Evolutionary conservation across 2,113 vertebrate genomes (phyloP).

Genomic region (Cygnus buccinator): DNA sequence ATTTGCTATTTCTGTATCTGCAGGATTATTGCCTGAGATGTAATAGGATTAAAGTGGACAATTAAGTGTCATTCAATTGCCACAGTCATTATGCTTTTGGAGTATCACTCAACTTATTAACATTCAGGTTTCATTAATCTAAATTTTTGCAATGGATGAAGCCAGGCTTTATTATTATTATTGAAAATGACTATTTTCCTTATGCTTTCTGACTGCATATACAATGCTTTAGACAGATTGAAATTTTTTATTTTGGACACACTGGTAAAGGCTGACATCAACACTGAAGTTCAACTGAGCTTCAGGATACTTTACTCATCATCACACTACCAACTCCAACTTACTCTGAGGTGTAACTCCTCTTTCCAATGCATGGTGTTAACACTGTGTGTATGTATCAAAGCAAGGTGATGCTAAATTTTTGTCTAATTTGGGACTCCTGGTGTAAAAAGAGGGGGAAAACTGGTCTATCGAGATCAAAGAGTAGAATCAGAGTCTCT

Average conservation of each 20-base stretch:
- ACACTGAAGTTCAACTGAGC: background rate
- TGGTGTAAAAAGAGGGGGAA: fast-evolving
- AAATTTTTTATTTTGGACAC: background rate
- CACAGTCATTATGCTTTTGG: background rate
- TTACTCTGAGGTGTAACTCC: background rate
- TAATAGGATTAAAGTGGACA: constrained; percentile 11
- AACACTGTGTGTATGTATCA: fast-evolving
- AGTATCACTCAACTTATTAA: constrained; percentile 13
- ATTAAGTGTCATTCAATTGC: background rate
- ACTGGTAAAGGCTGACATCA: background rate
- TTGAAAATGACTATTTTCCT: background rate
- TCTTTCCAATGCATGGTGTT: too few species aligned
- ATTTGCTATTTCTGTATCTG: constrained; percentile 13
- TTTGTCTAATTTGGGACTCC: background rate
- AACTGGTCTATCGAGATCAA: background rate
- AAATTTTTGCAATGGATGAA: constrained; percentile 32
- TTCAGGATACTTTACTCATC: background rate
- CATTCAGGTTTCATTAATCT: constrained; percentile 18
- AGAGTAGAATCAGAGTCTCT: background rate
- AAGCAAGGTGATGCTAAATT: background rate
- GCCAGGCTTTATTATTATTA: constrained; percentile 6
- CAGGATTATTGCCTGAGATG: background rate
- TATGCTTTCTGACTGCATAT: background rate
- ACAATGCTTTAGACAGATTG: background rate
- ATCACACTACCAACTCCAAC: background rate